A percentile compares a stretch with the other conserved stretches of the same genome.
These are phyloP conservation scores for Drosophila biarmipes DNA, from an alignment of 1,140 invertebrate species.

Conservation along the genomic window DNA sequence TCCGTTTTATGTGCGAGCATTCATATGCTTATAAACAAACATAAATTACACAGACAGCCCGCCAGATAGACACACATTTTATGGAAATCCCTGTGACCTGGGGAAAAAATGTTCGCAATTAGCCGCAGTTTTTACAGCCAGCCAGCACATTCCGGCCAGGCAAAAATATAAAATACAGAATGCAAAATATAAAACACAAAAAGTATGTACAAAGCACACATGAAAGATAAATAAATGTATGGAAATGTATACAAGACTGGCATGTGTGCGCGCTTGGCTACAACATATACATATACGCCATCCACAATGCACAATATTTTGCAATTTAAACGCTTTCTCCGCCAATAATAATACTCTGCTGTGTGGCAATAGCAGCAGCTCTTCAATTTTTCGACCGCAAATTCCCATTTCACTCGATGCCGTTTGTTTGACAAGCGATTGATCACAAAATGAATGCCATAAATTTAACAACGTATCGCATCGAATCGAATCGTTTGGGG, in stretches of 20 bases:
- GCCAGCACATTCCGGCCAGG: slow-evolving; percentile 9
- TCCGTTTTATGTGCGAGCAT: slow-evolving; percentile 46
- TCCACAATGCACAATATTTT: slow-evolving; percentile 17
- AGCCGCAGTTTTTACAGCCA: slow-evolving; percentile 67
- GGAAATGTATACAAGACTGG: slow-evolving; percentile 18
- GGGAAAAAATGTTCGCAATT: slow-evolving; percentile 59
- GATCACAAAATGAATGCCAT: slow-evolving; percentile 74
- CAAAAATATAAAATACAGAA: not conserved
- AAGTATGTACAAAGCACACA: slow-evolving; percentile 3
- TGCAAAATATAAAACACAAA: not conserved
- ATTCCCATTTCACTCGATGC: slow-evolving; percentile 64
- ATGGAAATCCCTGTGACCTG: slow-evolving; percentile 69
- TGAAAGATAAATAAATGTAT: slow-evolving; percentile 46
- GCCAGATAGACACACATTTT: slow-evolving; percentile 33
- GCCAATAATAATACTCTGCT: slow-evolving; percentile 29
- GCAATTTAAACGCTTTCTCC: slow-evolving; percentile 39
- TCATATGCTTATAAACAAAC: slow-evolving; percentile 79
- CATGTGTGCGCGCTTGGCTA: not conserved
- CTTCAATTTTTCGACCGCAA: slow-evolving; percentile 66
- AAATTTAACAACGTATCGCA: slow-evolving; percentile 53
- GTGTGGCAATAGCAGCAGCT: not conserved
- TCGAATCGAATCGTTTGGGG: slow-evolving; percentile 8
- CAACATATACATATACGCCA: not conserved
- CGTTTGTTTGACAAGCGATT: slow-evolving; percentile 68
- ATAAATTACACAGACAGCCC: slow-evolving; percentile 68